phyloP scores from a whole-genome alignment of 1,140 invertebrate genomes.

The Berghia stephanieae region DNA sequence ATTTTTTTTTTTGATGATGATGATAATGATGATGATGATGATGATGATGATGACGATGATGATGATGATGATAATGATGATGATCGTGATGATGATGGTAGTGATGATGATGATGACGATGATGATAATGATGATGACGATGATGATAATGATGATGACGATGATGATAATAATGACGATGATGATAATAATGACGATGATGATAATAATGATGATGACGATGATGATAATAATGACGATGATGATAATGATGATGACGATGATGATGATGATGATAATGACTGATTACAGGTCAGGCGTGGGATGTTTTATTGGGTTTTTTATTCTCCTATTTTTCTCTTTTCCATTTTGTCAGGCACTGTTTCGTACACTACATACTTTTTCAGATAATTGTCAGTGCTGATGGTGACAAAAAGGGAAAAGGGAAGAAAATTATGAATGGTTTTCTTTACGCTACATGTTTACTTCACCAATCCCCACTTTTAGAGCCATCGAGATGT shows the following conservation, averaged over 20 bases:
- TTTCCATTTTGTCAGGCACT: no score
- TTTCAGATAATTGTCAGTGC: no score
- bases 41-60: neutral
- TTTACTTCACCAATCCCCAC: no score
- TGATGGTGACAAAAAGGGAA: no score
- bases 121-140: neutral
- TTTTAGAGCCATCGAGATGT: no score
- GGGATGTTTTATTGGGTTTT: no score
- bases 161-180: neutral
- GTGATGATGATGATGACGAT: neutral
- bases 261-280: neutral
- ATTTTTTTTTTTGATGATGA: no score
- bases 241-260: neutral
- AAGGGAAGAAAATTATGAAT: no score
- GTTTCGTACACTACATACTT: no score
- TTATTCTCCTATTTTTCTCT: no score
- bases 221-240: neutral
- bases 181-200: slow-evolving; percentile 2
- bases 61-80: slow-evolving; percentile 1
- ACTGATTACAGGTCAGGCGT: no score
- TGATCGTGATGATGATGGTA: slow-evolving; percentile 12
- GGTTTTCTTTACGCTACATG: no score
- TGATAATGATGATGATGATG: neutral
- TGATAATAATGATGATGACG: neutral
- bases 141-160: neutral